A percentile compares a stretch with the other conserved stretches of the same genome.
Evolutionary conservation across 2,113 vertebrate genomes (phyloP).

Genomic region (Phocoena sinus): DNA sequence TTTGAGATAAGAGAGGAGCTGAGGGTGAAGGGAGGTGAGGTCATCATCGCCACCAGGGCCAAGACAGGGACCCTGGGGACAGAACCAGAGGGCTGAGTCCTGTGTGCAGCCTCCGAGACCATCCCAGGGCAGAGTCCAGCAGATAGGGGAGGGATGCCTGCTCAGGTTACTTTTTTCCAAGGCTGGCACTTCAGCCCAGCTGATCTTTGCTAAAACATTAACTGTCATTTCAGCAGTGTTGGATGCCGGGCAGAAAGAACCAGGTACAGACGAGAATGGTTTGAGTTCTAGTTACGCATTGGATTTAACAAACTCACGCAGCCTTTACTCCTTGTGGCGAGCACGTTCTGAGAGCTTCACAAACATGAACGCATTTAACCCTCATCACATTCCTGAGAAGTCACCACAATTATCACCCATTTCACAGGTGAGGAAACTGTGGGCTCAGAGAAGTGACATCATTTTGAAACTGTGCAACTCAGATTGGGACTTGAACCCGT

Average conservation of each 20-base stretch:
- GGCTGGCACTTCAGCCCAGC: neutral
- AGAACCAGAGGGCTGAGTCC: neutral
- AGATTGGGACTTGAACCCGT: too few relatives aligned
- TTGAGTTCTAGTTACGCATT: neutral
- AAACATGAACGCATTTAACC: neutral
- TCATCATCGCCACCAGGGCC: neutral
- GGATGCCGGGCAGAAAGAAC: neutral
- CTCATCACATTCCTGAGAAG: neutral
- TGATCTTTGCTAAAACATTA: conserved; percentile 27
- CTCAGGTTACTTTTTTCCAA: neutral
- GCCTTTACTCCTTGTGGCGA: neutral
- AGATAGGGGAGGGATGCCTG: neutral
- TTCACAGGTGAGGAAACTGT: neutral
- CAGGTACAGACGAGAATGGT: conserved; percentile 26
- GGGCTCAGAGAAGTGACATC: neutral
- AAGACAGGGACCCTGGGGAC: neutral
- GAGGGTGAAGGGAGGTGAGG: neutral
- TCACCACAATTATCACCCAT: neutral
- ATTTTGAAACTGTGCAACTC: too few relatives aligned
- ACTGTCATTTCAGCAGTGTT: conserved; percentile 49
- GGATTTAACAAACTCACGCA: neutral
- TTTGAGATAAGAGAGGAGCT: conserved; percentile 51
- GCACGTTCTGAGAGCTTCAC: neutral
- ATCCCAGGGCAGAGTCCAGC: conserved; percentile 48
- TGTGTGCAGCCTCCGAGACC: neutral